phyloP scores from a whole-genome alignment of 2,888 invertebrate species.

The Xestoiulus laeticollis region DNA sequence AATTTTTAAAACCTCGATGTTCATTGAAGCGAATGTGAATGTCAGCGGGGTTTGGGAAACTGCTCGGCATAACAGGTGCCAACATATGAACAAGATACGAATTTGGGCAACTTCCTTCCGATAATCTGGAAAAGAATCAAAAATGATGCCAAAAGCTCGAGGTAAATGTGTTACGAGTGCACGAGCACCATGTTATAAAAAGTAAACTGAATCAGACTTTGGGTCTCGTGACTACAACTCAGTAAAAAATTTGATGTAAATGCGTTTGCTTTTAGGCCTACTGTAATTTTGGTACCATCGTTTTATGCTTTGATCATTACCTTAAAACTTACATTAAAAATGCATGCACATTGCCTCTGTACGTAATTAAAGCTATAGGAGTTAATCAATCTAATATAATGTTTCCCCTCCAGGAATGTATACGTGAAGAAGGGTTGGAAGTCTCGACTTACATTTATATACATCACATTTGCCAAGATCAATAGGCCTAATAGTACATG shows the following conservation, averaged over 20 bases:
- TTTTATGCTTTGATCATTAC: no score
- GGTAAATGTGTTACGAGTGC: not conserved
- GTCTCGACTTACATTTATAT: no score
- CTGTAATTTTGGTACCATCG: no score
- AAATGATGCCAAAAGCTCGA: not conserved
- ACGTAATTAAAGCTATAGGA: no score
- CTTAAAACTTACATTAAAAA: no score
- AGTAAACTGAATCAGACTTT: not conserved
- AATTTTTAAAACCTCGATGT: not conserved
- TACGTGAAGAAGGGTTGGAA: no score
- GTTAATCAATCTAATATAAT: no score
- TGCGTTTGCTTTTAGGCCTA: no score
- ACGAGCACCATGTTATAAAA: not conserved
- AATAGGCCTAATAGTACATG: no score
- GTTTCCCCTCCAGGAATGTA: no score
- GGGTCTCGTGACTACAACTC: not conserved
- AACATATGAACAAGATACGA: not conserved
- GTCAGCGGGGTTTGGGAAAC: not conserved
- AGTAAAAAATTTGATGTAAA: not conserved
- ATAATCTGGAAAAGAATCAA: not conserved
- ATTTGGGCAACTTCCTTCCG: not conserved
- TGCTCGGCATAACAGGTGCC: not conserved
- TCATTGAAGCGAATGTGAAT: not conserved
- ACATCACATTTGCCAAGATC: no score
- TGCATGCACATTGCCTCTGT: no score